Evolutionary conservation across 2,888 invertebrate genomes (phyloP).

Genomic region (Mythimna lalbum): DNA sequence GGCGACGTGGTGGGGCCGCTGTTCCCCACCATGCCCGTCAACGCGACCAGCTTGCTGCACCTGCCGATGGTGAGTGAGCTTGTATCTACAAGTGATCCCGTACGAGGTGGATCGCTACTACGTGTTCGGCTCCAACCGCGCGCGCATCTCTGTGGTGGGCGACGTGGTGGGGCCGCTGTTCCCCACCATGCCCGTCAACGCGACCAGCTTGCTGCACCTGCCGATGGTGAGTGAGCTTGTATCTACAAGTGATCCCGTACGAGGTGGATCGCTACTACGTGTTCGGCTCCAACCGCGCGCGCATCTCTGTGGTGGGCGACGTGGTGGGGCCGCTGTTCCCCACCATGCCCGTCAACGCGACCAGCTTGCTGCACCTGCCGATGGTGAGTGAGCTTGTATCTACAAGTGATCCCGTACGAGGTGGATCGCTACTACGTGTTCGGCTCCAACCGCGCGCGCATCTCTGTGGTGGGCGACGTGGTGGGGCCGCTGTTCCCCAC

Average conservation of each 20-base stretch:
- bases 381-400: conserved; percentile 79
- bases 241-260: conserved; percentile 93
- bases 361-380: conserved; percentile 94
- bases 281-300: conserved; percentile 97
- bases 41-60: conserved; percentile 94
- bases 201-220: conserved; percentile 91
- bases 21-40: conserved; percentile 97
- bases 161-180: conserved; percentile 98
- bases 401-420: conserved; percentile 71
- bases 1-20: conserved; percentile 98
- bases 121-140: conserved; percentile 97
- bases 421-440: conserved; percentile 87
- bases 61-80: conserved; percentile 91
- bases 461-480: conserved; percentile 96
- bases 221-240: conserved; percentile 89
- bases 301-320: conserved; percentile 96
- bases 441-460: conserved; percentile 88
- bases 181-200: conserved; percentile 97
- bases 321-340: conserved; percentile 98
- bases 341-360: conserved; percentile 97
- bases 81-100: background rate
- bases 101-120: conserved; percentile 92
- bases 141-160: conserved; percentile 95
- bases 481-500: conserved; percentile 98
- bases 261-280: conserved; percentile 95